phyloP scores from a whole-genome alignment of 1,140 invertebrate species.

The Leptoteleia sp. region DNA sequence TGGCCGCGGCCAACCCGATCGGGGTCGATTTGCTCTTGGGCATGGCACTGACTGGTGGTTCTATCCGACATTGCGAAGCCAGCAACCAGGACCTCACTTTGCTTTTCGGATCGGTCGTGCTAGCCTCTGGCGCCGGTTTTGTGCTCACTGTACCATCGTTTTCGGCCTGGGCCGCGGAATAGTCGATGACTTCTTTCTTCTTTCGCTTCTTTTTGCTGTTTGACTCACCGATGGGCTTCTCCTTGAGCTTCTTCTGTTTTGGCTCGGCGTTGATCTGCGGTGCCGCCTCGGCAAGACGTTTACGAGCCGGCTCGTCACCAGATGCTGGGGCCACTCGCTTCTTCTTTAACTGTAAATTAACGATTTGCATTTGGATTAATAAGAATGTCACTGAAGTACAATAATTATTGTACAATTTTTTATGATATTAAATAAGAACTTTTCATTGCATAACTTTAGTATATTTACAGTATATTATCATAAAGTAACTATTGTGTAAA shows the following conservation, averaged over 20 bases:
- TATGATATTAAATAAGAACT: no score
- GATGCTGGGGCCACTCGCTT: constrained; percentile 67
- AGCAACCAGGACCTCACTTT: constrained; percentile 93
- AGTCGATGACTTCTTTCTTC: constrained; percentile 89
- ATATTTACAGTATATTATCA: no score
- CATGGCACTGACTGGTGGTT: constrained; percentile 69
- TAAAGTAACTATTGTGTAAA: no score
- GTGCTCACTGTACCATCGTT: no score
- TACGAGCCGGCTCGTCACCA: constrained; percentile 65
- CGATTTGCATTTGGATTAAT: no score
- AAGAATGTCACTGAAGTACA: no score
- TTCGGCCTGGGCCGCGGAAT: constrained; percentile 85
- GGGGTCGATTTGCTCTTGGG: constrained; percentile 88
- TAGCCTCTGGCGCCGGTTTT: constrained; percentile 56
- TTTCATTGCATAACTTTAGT: no score
- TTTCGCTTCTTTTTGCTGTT: constrained; percentile 79
- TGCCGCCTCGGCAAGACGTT: constrained; percentile 60
- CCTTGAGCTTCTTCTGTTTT: constrained; percentile 71
- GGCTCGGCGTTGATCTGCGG: constrained; percentile 24
- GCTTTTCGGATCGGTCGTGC: constrained; percentile 85
- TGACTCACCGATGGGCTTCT: constrained; percentile 62
- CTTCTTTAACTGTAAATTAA: constrained; percentile 71
- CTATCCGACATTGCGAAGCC: constrained; percentile 83
- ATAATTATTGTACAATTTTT: no score
- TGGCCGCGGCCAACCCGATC: constrained; percentile 81